These are phyloP conservation scores for Clarias fuscus DNA, from an alignment of 2,797 vertebrate species.

Conservation along the genomic window DNA sequence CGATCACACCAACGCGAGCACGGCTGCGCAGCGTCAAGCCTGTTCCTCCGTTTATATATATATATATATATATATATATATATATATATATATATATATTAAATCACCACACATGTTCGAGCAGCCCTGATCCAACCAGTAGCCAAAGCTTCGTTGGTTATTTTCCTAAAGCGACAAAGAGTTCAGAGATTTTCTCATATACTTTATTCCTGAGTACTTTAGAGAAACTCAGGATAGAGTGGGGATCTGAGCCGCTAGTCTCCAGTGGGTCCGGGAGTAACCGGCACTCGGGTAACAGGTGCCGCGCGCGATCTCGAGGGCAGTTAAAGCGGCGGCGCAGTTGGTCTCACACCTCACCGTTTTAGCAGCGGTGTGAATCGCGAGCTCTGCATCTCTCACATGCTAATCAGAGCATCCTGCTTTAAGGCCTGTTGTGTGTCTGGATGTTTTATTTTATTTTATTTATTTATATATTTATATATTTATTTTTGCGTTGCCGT, in stretches of 20 bases:
- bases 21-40: background rate
- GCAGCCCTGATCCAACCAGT: background rate
- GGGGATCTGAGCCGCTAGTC: background rate
- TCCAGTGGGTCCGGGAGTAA: background rate
- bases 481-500: slow-evolving; percentile 73
- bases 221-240: background rate
- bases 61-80: too few relatives aligned
- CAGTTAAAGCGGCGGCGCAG: slow-evolving; percentile 9
- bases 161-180: background rate
- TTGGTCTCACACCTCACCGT: slow-evolving; percentile 20
- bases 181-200: background rate
- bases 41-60: background rate
- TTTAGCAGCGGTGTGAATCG: slow-evolving; percentile 59
- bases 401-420: slow-evolving; percentile 73
- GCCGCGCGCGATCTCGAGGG: background rate
- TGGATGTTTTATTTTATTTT: slow-evolving; percentile 38
- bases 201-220: background rate
- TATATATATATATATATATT: too few relatives aligned
- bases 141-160: background rate
- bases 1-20: background rate
- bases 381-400: slow-evolving; percentile 64
- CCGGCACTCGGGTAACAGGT: background rate
- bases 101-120: background rate
- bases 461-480: background rate
- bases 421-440: slow-evolving; percentile 44